Base-by-base conservation (phyloP, 2,888 invertebrate genomes). In the Troides oblongomaculatus region DNA sequence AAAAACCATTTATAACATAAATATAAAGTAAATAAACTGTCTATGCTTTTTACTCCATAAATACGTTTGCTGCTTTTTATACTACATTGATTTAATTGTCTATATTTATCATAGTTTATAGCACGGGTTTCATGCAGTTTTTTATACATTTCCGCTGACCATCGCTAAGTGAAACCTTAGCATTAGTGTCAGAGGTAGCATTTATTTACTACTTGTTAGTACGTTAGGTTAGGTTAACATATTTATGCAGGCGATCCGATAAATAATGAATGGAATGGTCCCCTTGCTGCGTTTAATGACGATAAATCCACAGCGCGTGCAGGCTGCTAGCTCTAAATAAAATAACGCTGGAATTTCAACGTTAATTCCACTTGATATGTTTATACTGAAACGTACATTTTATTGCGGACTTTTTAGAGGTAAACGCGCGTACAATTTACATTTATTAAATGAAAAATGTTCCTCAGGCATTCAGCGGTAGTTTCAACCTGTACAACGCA, bases 281-380 rank as follows among this genome's bases (percentile, higher is more conserved):
- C 39, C 53, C 69, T 56, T 60, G 43, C 56, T 61, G 17, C 39
- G 23, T 64, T 59, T 68, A 68, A 68, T 68, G 63, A 64, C 68
- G 36, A 68, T 68, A 64, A 68, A 64, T 68, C 53, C 63, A 23
- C 59, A 36, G 36, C 59, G 63, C 59, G 36, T 64, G 68, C 68
- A 68, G 50, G 23, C 50, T 64, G 63, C 23, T 59, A 46, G 58
- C 57, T 58, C 36, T 65, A 69, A 53, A 69, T 66, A 62, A 69
- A 69, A 62, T 69, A 30, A 61, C 64, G 17, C 36, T 66, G 61
- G 65, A 62, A 62, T 66, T 65, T 69, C 61, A 58, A 56, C 62
- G 36, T 62, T 62, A 66, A 69, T 66, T 21, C 62, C 36, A 53
- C 57, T 66, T 60, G 62, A 57, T 53, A 60, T 68, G 30, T 63